phyloP scores from a whole-genome alignment of 2,113 vertebrate genomes.

The Coryphaenoides rupestris region DNA sequence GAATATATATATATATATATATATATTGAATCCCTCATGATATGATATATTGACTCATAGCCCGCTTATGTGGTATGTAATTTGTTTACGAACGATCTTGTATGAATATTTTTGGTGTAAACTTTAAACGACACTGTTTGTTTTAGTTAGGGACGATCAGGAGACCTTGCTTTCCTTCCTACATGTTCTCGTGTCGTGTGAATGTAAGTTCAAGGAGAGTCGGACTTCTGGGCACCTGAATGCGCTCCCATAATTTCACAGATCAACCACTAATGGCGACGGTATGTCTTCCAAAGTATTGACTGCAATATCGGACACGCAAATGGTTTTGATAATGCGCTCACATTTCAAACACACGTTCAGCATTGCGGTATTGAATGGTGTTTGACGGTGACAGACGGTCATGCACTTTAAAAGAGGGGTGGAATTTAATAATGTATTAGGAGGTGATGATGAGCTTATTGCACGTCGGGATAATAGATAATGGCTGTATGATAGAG shows the following conservation, averaged over 20 bases:
- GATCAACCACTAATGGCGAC: constrained; percentile 29
- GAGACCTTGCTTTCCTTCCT: constrained; percentile 43
- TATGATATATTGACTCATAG: constrained; percentile 56
- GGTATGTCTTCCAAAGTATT: constrained; percentile 59
- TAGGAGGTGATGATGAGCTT: not conserved
- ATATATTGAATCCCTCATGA: constrained; percentile 45
- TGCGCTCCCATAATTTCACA: constrained; percentile 42
- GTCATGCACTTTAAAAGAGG: constrained; percentile 15
- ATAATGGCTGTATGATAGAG: not conserved
- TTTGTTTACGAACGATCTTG: constrained; percentile 45
- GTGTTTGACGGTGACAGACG: constrained; percentile 21
- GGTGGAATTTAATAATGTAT: constrained; percentile 23
- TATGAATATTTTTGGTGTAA: constrained; percentile 35
- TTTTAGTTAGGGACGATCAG: constrained; percentile 35
- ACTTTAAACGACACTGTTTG: constrained; percentile 34
- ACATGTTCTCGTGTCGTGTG: constrained; percentile 19
- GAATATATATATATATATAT: too few species aligned
- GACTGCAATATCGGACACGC: constrained; percentile 62
- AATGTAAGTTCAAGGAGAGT: constrained; percentile 34
- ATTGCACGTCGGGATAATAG: not conserved
- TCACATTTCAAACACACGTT: constrained; percentile 34
- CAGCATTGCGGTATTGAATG: constrained; percentile 50
- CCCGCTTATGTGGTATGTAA: constrained; percentile 43
- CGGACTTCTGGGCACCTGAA: constrained; percentile 43
- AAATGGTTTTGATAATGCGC: constrained; percentile 33